Evolutionary conservation across 2,888 invertebrate species (phyloP), one percentile per base, ranked within the genome.

Genomic region (Leptinotarsa juncta): DNA sequence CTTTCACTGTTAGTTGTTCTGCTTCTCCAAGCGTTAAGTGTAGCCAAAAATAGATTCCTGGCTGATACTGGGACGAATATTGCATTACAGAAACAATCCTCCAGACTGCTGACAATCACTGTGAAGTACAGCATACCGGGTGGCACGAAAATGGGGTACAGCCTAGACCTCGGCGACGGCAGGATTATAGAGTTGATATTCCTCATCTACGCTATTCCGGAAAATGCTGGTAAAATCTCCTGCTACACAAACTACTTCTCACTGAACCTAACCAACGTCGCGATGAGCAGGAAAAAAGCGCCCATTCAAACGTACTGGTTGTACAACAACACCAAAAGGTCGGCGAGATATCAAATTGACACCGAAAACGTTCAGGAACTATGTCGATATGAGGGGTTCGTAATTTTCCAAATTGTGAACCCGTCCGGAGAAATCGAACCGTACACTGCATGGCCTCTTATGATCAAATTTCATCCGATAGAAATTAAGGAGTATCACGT

Each of bases 401-500:
- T 84, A 26, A 82, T 89, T 71, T 83, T 89, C 53, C 79, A 84
- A 49, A 88, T 87, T 75, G 42, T 86, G 51, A 88, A 87, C 81
- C 84, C 86, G 23, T 51, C 72, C 26, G 88, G 86, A 20, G 75
- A 77, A 10, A 78, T 88, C 5, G 69, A 75, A 60, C 80, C 85
- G n/a, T 79, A 81, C 51, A 77, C 81, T 55, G 72, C 82, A 0
- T 73, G 81, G 60, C 84, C 88, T 2, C 71, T 90, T 42, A 75
- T 89, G 67, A 84, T 89, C 50, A 85, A 83, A 78, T 89, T 89
- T 81, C 84, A 84, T 65, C 89, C 89, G 7, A 85, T 88, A 42
- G 84, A 84, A 81, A 82, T 81, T 48, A 86, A 85, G 74, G 75
- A 23, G 15, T 86, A 87, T 76, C 67, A 84, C 72, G 87, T 89